Evolutionary conservation across 2,797 vertebrate genomes (phyloP).

Genomic region (Peromyscus aztecus): DNA sequence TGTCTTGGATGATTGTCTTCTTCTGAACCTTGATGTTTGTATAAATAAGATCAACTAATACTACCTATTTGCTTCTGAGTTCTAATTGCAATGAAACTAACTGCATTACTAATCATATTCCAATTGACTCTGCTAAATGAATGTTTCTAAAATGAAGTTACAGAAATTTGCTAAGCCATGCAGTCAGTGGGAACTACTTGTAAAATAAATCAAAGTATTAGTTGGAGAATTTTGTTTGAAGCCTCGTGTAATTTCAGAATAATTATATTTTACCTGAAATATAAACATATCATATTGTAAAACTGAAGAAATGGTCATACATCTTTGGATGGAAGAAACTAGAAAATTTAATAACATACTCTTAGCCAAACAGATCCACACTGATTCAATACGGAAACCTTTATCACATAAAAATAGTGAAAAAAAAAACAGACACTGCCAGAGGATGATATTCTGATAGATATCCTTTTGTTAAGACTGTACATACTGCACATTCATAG

Average conservation of each 20-base stretch:
- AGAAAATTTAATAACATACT: background rate
- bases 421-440: constrained; percentile 18
- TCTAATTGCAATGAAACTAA: background rate
- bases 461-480: constrained; percentile 49
- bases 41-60: background rate
- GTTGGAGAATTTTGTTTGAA: constrained; percentile 7
- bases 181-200: background rate
- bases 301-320: background rate
- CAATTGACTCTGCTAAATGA: constrained; percentile 2
- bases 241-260: background rate
- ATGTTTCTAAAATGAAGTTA: constrained; percentile 1
- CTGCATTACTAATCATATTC: background rate
- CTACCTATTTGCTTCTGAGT: background rate
- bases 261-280: background rate
- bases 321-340: background rate
- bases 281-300: background rate
- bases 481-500: constrained; percentile 37
- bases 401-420: constrained; percentile 19
- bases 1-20: background rate
- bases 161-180: constrained; percentile 1
- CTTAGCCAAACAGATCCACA: background rate
- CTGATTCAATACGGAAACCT: background rate
- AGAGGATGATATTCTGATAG: constrained; percentile 39
- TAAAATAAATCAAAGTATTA: background rate
- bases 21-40: background rate